Percentiles rank a stretch among this genome's conserved stretches.
These are phyloP conservation scores for Mobula birostris DNA, from an alignment of 2,113 vertebrate genomes.

Conservation along the genomic window DNA sequence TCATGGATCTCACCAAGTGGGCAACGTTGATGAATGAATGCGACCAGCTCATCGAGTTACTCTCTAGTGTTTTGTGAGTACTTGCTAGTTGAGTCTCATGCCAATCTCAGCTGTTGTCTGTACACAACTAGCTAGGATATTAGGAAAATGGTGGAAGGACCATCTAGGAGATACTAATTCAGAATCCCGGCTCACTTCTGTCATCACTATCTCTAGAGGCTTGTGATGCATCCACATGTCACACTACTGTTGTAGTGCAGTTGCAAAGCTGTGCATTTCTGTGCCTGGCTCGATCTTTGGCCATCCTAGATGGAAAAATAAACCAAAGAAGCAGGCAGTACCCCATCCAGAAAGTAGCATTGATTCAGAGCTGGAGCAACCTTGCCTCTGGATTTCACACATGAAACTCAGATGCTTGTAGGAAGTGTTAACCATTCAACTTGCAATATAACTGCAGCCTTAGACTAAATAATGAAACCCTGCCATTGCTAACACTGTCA, in stretches of 20 bases:
- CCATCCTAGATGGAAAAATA: not conserved
- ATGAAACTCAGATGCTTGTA: no score
- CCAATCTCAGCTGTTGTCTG: not conserved
- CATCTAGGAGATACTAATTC: no score
- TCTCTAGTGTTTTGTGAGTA: not conserved
- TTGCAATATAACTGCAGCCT: not conserved
- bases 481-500: not conserved
- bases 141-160: not conserved
- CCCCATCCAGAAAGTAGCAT: not conserved
- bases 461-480: not conserved
- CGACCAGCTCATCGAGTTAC: not conserved
- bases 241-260: no score
- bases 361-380: not conserved
- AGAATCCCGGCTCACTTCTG: not conserved
- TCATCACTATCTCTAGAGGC: not conserved
- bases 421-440: not conserved
- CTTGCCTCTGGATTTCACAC: not conserved
- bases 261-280: not conserved
- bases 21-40: not conserved
- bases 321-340: not conserved
- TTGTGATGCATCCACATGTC: not conserved
- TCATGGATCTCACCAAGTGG: not conserved
- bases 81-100: not conserved
- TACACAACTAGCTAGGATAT: no score
- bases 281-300: not conserved